Base-by-base conservation (phyloP, 1,140 invertebrate genomes). In the Heliothis subflexa region DNA sequence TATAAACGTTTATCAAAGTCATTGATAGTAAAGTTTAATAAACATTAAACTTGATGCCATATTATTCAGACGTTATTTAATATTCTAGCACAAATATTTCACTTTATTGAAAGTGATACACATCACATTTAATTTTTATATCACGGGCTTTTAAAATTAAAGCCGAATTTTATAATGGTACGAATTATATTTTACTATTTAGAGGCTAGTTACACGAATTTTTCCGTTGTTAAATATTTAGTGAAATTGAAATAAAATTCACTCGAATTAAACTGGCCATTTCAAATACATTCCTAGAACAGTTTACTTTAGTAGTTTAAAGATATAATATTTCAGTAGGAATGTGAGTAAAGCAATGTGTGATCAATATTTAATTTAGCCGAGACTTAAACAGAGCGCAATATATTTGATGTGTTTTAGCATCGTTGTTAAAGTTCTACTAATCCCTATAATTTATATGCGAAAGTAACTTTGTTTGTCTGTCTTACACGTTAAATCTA, bases 351-450 rank as follows among this genome's bases (percentile, higher is more conserved):
- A 25, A 25, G 2, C 9, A 7, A 9, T 40, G 33, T 40, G 33
- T 40, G 33, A 40, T 5, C 33, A 40, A 40, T 40, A 40, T 40
- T 40, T 40, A 40, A 7, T 40, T 40, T 40, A 40, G 33, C 33
- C 33, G 33, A 9, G 18, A 57, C 18, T 25, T 21, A 57, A 57
- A 18, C 18, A 25, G 18, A 45, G 16, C 61, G 33, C 33, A 14
- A 62, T 62, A 64, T 64, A 64, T 47, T 72, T 57, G 70, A 72
- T 72, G 70, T 72, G 70, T 72, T 72, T 72, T 72, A 72, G 70
- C 70, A 72, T 72, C 70, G 50, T 40, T 72, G 70, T 72, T 54
- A 72, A 16, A 45, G n/a, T 72, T 72, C 25, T 13, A 40, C 52
- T 40, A 72, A 72, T 55, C 7, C 33, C 9, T 40, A 40, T 40